These are phyloP conservation scores for Ataeniobius toweri DNA, from an alignment of 2,797 vertebrate genomes.

Conservation along the genomic window DNA sequence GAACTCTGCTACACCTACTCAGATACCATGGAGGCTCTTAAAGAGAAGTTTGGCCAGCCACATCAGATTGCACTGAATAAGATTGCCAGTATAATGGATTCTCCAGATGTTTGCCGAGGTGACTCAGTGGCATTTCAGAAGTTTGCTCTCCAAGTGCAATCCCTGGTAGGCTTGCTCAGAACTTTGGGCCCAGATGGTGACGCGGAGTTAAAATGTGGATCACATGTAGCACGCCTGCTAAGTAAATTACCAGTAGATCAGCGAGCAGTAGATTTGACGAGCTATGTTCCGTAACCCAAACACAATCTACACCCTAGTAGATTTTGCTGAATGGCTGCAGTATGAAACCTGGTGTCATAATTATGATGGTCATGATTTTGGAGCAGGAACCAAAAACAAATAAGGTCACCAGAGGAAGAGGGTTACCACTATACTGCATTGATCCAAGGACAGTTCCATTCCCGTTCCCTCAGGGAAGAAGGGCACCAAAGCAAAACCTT, in stretches of 20 bases:
- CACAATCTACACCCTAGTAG: background rate
- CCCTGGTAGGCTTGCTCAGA: background rate
- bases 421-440: background rate
- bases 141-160: background rate
- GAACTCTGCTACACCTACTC: background rate
- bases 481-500: background rate
- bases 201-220: background rate
- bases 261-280: background rate
- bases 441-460: background rate
- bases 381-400: background rate
- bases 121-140: background rate
- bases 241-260: background rate
- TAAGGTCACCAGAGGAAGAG: background rate
- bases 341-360: slow-evolving; percentile 3
- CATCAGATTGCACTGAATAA: background rate
- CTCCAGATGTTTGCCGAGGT: background rate
- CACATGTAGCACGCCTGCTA: background rate
- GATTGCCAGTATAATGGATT: background rate
- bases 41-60: background rate
- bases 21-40: background rate
- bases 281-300: background rate
- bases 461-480: background rate
- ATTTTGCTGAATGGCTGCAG: slow-evolving; percentile 3
- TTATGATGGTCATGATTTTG: background rate
- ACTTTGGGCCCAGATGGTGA: background rate